A percentile compares a stretch with the other conserved stretches of the same genome.
phyloP scores from a whole-genome alignment of 2,113 vertebrate genomes.

The Garra rufa region DNA sequence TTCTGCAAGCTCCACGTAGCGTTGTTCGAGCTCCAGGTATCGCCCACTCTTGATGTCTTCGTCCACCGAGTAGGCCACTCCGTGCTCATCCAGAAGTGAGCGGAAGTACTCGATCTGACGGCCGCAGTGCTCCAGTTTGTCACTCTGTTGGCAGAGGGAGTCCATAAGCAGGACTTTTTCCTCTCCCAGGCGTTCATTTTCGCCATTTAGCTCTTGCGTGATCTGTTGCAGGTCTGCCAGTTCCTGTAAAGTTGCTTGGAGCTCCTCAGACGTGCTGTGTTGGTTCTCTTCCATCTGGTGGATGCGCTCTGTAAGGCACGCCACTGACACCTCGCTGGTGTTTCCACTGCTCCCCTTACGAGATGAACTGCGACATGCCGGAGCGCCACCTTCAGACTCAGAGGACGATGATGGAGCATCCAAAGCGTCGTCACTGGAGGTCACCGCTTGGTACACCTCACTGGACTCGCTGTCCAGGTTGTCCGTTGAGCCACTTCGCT shows the following conservation, averaged over 20 bases:
- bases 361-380: slow-evolving; percentile 71
- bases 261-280: slow-evolving; percentile 87
- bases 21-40: slow-evolving; percentile 86
- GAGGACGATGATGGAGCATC: slow-evolving; percentile 83
- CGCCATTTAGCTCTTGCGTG: slow-evolving; percentile 86
- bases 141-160: slow-evolving; percentile 87
- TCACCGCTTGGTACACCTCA: slow-evolving; percentile 83
- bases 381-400: slow-evolving; percentile 82
- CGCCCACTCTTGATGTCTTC: slow-evolving; percentile 86
- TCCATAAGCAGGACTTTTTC: slow-evolving; percentile 88
- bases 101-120: slow-evolving; percentile 85
- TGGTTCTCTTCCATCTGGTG: slow-evolving; percentile 94
- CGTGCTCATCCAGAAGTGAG: slow-evolving; percentile 84
- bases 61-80: slow-evolving; percentile 75
- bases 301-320: slow-evolving; percentile 87
- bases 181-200: slow-evolving; percentile 87
- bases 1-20: slow-evolving; percentile 85
- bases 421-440: slow-evolving; percentile 87
- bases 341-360: slow-evolving; percentile 85
- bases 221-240: slow-evolving; percentile 88
- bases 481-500: slow-evolving; percentile 85
- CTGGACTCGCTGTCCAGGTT: slow-evolving; percentile 89
- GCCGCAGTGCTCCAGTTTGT: slow-evolving; percentile 83
- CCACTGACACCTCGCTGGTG: slow-evolving; percentile 85
- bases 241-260: slow-evolving; percentile 88